A percentile compares a stretch with the other conserved stretches of the same genome.
Evolutionary conservation across 2,888 invertebrate genomes (phyloP).

Genomic region (Baccha elongata): DNA sequence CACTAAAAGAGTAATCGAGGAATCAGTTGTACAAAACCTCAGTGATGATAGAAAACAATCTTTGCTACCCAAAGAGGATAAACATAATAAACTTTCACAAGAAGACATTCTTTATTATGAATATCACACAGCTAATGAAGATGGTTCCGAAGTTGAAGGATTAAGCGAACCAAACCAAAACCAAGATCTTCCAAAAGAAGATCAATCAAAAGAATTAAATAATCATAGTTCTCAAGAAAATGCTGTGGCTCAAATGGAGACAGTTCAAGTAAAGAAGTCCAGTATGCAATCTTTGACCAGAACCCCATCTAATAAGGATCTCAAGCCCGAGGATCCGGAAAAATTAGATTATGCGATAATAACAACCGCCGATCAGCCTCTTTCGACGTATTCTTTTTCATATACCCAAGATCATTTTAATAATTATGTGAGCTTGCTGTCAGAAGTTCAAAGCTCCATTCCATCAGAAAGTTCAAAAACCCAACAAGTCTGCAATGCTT

Average conservation of each 20-base stretch:
- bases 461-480: neutral
- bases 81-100: neutral
- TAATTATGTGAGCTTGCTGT: neutral
- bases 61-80: neutral
- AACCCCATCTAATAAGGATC: neutral
- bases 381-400: constrained; percentile 7
- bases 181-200: neutral
- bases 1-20: neutral
- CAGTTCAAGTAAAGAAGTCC: neutral
- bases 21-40: neutral
- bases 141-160: constrained; percentile 4
- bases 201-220: neutral
- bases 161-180: neutral
- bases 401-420: constrained; percentile 36
- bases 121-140: constrained; percentile 3
- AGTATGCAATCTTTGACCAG: neutral
- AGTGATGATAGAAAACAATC: constrained; percentile 19
- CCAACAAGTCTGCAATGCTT: neutral
- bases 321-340: neutral
- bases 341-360: neutral
- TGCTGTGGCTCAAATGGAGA: neutral
- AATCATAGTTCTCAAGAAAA: neutral
- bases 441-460: neutral
- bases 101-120: constrained; percentile 9
- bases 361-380: neutral